Conservation (phyloP, 2,797 vertebrate genomes). For the Gymnoscopelus braueri region DNA sequence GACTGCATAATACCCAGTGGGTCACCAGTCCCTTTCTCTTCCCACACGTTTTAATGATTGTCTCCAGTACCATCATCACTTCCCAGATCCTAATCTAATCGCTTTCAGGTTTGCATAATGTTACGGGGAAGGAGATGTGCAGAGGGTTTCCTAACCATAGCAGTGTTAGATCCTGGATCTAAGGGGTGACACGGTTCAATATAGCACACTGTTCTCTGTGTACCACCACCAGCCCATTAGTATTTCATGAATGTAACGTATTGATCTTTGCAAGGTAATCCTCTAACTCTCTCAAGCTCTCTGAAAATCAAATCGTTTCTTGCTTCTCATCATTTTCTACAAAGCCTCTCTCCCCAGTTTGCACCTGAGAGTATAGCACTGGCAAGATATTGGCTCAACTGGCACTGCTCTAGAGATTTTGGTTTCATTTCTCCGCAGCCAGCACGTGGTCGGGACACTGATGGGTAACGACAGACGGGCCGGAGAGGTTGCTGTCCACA, state of each 20-base stretch:
- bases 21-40: too few relatives aligned
- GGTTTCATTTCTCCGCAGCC: conserved; percentile 38
- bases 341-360: neutral
- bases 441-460: conserved; percentile 28
- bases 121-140: too few relatives aligned
- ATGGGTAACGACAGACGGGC: conserved; percentile 55
- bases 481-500: conserved; percentile 47
- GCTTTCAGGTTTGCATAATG: too few relatives aligned
- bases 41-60: too few relatives aligned
- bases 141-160: too few relatives aligned
- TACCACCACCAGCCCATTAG: neutral
- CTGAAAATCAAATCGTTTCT: conserved; percentile 26
- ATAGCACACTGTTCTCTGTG: too few relatives aligned
- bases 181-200: too few relatives aligned
- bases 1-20: too few relatives aligned
- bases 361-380: neutral
- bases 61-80: too few relatives aligned
- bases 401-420: conserved; percentile 13
- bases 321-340: neutral
- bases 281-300: conserved; percentile 33
- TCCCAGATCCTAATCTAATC: too few relatives aligned
- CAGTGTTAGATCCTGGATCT: too few relatives aligned
- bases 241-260: conserved; percentile 27
- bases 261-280: conserved; percentile 36
- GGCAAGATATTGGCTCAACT: conserved; percentile 17